Evolutionary conservation across 2,113 vertebrate genomes (phyloP).

Genomic region (Otus sunia): DNA sequence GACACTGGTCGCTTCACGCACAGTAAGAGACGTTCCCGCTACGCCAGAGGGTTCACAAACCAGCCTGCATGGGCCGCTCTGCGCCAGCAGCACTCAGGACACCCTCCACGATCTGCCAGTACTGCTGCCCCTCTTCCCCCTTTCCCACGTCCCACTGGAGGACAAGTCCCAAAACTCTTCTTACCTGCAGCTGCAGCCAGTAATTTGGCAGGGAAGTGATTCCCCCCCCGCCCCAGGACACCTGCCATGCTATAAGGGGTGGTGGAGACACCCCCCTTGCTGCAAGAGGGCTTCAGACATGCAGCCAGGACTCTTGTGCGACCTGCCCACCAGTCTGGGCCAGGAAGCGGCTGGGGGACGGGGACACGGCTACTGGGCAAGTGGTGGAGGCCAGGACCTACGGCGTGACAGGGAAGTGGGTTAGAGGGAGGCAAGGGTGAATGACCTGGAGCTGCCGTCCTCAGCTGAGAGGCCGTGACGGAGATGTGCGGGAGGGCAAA

Average conservation of each 20-base stretch:
- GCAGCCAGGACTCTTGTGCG: background rate
- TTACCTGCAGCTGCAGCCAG: background rate
- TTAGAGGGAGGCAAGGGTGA: background rate
- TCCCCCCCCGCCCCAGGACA: background rate
- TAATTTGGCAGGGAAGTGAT: background rate
- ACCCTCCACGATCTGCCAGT: background rate
- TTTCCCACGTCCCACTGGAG: background rate
- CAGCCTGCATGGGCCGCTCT: background rate
- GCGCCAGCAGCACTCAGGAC: background rate
- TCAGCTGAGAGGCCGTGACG: background rate
- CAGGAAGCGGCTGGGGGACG: background rate
- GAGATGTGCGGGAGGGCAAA: background rate
- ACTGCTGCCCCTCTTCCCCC: background rate
- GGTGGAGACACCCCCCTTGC: background rate
- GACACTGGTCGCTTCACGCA: background rate
- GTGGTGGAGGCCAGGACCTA: background rate
- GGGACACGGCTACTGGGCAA: background rate
- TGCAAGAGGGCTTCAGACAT: background rate
- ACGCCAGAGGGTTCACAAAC: rapidly evolving
- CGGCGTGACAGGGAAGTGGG: background rate
- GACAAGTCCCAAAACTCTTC: background rate
- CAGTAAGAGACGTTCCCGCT: background rate
- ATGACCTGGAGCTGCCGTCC: background rate
- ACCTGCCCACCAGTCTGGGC: background rate
- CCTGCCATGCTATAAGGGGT: background rate